Conservation (phyloP, 30 jellyfish, hydroid and myxozoan species). For the Chrysaora quinquecirrha region DNA sequence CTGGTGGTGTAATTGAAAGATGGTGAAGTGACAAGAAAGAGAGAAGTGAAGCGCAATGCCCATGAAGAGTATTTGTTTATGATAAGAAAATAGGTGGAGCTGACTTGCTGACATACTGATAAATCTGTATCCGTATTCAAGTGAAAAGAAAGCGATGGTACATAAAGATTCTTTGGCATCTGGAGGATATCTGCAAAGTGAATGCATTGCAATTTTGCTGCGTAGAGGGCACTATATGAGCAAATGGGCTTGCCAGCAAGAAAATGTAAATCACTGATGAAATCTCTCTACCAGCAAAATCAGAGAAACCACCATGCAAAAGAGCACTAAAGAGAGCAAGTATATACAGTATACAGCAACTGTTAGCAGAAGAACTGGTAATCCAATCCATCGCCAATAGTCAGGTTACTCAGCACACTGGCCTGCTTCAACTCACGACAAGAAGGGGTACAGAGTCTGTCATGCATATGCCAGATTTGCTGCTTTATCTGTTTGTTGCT, state of each 20-base stretch:
- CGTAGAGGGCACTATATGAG: not conserved
- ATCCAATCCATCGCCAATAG: conserved; percentile 24
- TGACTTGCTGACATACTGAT: conserved; percentile 67
- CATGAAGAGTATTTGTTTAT: conserved; percentile 10
- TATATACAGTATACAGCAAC: not conserved
- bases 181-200: not conserved
- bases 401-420: conserved; percentile 14
- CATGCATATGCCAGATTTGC: conserved; percentile 44
- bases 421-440: conserved; percentile 35
- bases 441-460: conserved; percentile 49
- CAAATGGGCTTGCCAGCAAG: not conserved
- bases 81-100: conserved; percentile 42
- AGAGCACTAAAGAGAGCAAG: not conserved
- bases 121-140: conserved; percentile 23
- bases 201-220: not conserved
- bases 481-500: conserved; percentile 24
- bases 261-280: not conserved
- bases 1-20: conserved; percentile 42
- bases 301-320: not conserved
- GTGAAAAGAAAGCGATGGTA: not conserved
- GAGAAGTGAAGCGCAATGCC: conserved; percentile 23
- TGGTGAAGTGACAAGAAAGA: conserved; percentile 44
- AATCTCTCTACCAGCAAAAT: not conserved
- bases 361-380: conserved; percentile 44
- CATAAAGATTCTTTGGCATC: not conserved